phyloP scores from a whole-genome alignment of 2,888 invertebrate species.

The Drosophila buzzatii region DNA sequence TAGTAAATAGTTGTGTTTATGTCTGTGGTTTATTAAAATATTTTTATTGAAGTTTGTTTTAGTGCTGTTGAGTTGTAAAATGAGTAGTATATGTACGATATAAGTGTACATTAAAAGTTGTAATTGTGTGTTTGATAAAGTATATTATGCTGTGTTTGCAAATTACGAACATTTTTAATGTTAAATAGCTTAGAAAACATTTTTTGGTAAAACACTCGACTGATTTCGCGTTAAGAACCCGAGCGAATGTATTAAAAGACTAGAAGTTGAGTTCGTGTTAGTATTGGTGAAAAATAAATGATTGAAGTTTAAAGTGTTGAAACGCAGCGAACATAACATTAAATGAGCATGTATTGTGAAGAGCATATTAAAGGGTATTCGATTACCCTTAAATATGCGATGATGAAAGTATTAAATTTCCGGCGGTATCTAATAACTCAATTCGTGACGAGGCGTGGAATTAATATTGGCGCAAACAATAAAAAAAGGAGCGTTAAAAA shows the following conservation, averaged over 20 bases:
- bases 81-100: background rate
- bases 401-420: slow-evolving; percentile 47
- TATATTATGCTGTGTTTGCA: background rate
- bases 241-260: background rate
- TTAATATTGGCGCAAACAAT: slow-evolving; percentile 39
- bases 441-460: slow-evolving; percentile 52
- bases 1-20: slow-evolving; percentile 19
- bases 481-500: slow-evolving; percentile 17
- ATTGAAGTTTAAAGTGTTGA: background rate
- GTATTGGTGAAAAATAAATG: background rate
- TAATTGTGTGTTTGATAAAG: background rate
- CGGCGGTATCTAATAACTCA: slow-evolving; percentile 30
- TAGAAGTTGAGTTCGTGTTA: background rate
- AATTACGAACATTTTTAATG: background rate
- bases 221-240: background rate
- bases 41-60: background rate
- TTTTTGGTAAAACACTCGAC: background rate
- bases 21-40: background rate
- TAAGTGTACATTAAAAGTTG: background rate
- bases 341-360: background rate
- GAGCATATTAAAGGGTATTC: background rate
- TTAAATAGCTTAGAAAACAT: background rate
- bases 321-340: too few relatives aligned
- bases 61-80: background rate
- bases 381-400: background rate